Evolutionary conservation across 2,888 invertebrate species (phyloP).

Genomic region (Apamea monoglypha): DNA sequence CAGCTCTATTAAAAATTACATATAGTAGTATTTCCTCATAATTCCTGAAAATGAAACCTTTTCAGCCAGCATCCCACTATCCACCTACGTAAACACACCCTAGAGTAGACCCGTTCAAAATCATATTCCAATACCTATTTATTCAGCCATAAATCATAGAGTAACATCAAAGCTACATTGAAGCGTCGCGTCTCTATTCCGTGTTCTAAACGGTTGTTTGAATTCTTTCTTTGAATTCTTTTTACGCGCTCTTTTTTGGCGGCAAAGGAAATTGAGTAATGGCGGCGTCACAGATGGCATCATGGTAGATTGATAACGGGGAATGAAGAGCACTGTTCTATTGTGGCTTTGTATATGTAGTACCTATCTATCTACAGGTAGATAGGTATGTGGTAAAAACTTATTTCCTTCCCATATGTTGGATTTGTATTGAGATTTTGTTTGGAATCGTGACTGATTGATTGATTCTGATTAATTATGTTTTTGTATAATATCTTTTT

Average conservation of each 20-base stretch:
- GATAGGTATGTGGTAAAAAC: conserved; percentile 41
- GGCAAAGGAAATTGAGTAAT: conserved; percentile 89
- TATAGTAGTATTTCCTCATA: not conserved
- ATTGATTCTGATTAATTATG: conserved; percentile 34
- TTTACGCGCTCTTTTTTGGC: conserved; percentile 82
- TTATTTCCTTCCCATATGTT: conserved; percentile 65
- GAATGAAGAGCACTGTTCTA: conserved; percentile 84
- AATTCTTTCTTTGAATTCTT: conserved; percentile 78
- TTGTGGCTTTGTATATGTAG: conserved; percentile 76
- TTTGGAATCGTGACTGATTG: conserved; percentile 15
- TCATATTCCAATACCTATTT: conserved; percentile 59
- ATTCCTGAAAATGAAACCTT: not conserved
- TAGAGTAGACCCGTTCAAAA: conserved; percentile 32
- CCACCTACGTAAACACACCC: conserved; percentile 16
- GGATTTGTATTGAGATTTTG: conserved; percentile 24
- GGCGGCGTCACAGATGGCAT: conserved; percentile 89
- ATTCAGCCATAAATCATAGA: conserved; percentile 66
- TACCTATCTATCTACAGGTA: conserved; percentile 65
- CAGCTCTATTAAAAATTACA: not conserved
- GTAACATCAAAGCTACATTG: conserved; percentile 65
- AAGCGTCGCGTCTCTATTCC: conserved; percentile 71
- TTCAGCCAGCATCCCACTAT: not conserved
- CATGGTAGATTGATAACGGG: conserved; percentile 89
- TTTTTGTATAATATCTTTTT: not conserved
- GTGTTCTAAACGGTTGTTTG: conserved; percentile 72